Evolutionary conservation across 2,797 vertebrate genomes (phyloP).

Genomic region (Trichosurus vulpecula): DNA sequence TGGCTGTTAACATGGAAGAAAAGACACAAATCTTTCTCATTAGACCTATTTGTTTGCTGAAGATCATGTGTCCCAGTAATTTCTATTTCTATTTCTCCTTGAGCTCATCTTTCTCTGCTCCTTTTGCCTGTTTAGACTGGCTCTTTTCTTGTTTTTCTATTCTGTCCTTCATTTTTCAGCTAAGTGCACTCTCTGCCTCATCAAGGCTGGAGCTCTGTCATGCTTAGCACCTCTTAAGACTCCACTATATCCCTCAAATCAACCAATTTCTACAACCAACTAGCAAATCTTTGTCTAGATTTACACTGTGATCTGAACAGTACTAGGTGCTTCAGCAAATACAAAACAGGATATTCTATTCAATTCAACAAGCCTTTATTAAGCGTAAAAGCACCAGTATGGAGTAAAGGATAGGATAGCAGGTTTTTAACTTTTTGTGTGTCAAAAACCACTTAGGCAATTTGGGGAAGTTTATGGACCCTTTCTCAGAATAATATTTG

Average conservation of each 20-base stretch:
- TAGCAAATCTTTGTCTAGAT: background rate
- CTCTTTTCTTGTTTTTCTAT: background rate
- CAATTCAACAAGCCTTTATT: background rate
- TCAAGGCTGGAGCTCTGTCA: background rate
- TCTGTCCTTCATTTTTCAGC: background rate
- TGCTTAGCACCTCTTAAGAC: constrained; percentile 10
- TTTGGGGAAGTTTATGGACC: background rate
- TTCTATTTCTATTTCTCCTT: constrained; percentile 4
- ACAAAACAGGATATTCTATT: background rate
- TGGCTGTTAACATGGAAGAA: constrained; percentile 27
- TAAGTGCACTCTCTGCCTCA: background rate
- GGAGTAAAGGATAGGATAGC: background rate
- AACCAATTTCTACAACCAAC: constrained; percentile 31
- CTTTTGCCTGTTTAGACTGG: background rate
- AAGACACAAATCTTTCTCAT: constrained; percentile 52
- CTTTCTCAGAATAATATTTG: background rate
- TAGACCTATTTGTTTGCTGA: constrained; percentile 22
- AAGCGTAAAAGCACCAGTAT: background rate
- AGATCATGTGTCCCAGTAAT: constrained; percentile 30
- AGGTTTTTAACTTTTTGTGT: background rate
- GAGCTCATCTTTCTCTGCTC: background rate
- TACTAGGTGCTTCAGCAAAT: background rate
- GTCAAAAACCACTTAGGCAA: background rate
- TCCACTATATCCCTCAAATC: background rate
- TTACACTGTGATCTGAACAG: background rate